Base-by-base conservation (phyloP, 2,888 invertebrate species). In the Lasioglossum villosulum region DNA sequence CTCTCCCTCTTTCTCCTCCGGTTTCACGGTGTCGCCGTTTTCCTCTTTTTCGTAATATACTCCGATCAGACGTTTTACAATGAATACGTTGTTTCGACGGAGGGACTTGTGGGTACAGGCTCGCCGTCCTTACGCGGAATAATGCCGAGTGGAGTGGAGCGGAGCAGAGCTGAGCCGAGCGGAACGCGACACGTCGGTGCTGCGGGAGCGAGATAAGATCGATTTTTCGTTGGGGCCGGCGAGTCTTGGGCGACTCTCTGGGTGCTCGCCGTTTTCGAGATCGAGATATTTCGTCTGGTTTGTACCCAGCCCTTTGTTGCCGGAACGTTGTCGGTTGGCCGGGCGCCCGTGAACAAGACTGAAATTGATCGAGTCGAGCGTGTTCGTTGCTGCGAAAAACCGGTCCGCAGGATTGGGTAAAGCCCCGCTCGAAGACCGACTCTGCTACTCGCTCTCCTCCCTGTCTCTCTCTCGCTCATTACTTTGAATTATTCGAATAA, bases 401-500 rank as follows among this genome's bases (percentile, higher is more conserved):
- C 52, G 71, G 14, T 16, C 16, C 30, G 30, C 5, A 4, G 5
- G 63, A 63, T 63, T 30, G 30, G 42, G 68, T 72, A 45, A 80
- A 86, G 88, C 84, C 73, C 77, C 14, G 8, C 74, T 70, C 76
- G 80, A 34, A 79, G 39, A 39, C 82, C 12, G 72, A 59, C 80
- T 73, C 66, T 34, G 34, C 5, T n/a, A n/a, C 10, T 52, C 23
- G 52, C 10, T 52, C 10, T 6, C 23, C 48, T 48, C 19, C n/a
- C 52, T 52, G 2, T 52, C 34, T 76, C 78, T 83, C 88, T 88
- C 84, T 90, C 23, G 88, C 92, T 94, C 94, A 92, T 95, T 94
- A 94, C 92, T 93, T 94, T 94, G 94, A 94, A 94, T 94, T 94
- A 95, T 94, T 92, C 90, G 92, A 90, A 93, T 94, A 93, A 94